These are phyloP conservation scores for Acleris literana DNA, from an alignment of 2,888 invertebrate genomes.

Conservation along the genomic window DNA sequence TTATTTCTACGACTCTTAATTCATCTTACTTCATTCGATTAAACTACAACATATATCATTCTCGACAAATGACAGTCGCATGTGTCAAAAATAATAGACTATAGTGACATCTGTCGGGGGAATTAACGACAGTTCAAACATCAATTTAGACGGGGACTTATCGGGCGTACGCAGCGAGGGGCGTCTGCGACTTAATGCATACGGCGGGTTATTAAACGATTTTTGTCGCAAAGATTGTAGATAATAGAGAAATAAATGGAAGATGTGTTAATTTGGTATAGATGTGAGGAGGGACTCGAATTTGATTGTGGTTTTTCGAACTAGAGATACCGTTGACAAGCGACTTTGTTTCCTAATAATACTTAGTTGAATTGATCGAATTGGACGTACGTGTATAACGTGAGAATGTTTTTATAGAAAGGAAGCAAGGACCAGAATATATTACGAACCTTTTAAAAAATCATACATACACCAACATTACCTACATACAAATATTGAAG, in stretches of 20 bases:
- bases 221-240: constrained; percentile 23
- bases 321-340: too few relatives aligned
- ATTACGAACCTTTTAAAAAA: too few relatives aligned
- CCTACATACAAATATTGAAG: too few relatives aligned
- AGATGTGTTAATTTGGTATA: constrained; percentile 9
- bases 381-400: too few relatives aligned
- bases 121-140: constrained; percentile 82
- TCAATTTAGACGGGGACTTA: constrained; percentile 75
- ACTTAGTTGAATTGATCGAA: too few relatives aligned
- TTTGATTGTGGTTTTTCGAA: too few relatives aligned
- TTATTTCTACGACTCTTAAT: constrained; percentile 12
- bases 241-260: constrained; percentile 19
- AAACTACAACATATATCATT: constrained; percentile 62
- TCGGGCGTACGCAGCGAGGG: constrained; percentile 65
- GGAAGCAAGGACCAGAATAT: too few relatives aligned
- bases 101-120: constrained; percentile 75
- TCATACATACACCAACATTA: too few relatives aligned
- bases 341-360: too few relatives aligned
- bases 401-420: too few relatives aligned
- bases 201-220: constrained; percentile 12
- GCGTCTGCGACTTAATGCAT: constrained; percentile 43
- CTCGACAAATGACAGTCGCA: constrained; percentile 72
- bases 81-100: constrained; percentile 81
- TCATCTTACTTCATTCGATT: constrained; percentile 53
- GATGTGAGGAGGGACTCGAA: neutral